These are phyloP conservation scores for Cacatua alba DNA, from an alignment of 2,113 vertebrate species.

Conservation along the genomic window DNA sequence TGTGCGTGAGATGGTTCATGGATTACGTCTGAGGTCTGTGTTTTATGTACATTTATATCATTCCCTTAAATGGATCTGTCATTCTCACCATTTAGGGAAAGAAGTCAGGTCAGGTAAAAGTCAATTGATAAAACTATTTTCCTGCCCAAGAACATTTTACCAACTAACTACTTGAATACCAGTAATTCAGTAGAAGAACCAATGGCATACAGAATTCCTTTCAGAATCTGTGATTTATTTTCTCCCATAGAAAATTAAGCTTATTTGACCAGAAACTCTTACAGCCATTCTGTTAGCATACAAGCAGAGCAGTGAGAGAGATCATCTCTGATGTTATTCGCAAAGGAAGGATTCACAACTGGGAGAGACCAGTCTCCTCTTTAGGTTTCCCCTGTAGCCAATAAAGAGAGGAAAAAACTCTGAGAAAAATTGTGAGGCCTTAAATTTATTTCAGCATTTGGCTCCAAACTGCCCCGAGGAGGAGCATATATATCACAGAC, in stretches of 20 bases:
- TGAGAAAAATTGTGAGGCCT: background rate
- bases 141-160: background rate
- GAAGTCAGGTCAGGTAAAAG: conserved; percentile 37
- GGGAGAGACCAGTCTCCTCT: background rate
- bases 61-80: background rate
- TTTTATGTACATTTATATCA: background rate
- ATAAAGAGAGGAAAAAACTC: background rate
- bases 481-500: background rate
- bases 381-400: background rate
- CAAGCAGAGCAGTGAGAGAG: background rate
- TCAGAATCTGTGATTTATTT: background rate
- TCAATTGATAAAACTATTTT: background rate
- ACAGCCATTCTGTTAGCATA: background rate
- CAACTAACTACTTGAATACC: background rate
- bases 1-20: background rate
- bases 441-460: background rate
- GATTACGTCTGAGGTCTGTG: background rate
- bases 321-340: background rate
- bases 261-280: conserved; percentile 5
- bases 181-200: background rate
- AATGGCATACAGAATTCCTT: background rate
- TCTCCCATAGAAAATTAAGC: background rate
- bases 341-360: background rate
- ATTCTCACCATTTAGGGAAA: background rate
- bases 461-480: background rate